phyloP scores from a whole-genome alignment of 2,113 vertebrate species.

The Oncorhynchus mykiss region DNA sequence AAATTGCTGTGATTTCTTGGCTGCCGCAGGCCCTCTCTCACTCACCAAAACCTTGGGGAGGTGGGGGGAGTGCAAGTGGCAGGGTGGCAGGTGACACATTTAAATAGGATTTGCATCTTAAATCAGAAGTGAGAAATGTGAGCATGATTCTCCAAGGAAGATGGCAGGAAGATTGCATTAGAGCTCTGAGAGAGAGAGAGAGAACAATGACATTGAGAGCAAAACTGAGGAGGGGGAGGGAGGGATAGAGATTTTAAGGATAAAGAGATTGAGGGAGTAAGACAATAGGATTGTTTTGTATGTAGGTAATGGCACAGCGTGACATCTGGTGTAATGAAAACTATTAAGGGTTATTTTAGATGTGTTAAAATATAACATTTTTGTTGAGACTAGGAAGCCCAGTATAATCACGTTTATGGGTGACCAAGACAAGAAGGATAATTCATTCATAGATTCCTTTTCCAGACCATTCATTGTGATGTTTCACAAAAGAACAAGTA shows the following conservation, averaged over 20 bases:
- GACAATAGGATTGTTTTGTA: background rate
- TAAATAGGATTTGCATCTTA: conserved; percentile 63
- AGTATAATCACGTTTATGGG: no score
- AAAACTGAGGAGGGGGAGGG: conserved; percentile 21
- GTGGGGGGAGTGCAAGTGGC: conserved; percentile 10
- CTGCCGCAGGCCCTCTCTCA: conserved; percentile 7
- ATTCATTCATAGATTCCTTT: no score
- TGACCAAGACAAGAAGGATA: no score
- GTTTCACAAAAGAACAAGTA: no score
- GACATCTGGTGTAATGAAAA: no score
- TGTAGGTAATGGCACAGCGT: background rate
- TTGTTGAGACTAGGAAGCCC: no score
- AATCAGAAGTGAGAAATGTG: conserved; percentile 27
- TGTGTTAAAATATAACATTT: no score
- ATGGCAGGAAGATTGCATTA: conserved; percentile 42
- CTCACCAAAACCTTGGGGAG: background rate
- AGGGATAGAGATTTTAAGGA: conserved; percentile 41
- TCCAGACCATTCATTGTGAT: no score
- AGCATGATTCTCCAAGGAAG: conserved; percentile 30
- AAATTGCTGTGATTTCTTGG: conserved; percentile 44
- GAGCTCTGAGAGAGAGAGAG: background rate
- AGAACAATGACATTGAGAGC: conserved; percentile 52
- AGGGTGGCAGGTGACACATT: conserved; percentile 55
- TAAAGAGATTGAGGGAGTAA: conserved; percentile 39
- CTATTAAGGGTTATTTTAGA: no score